Evolutionary conservation across 1,140 invertebrate genomes (phyloP).

Genomic region (Plodia interpunctella): DNA sequence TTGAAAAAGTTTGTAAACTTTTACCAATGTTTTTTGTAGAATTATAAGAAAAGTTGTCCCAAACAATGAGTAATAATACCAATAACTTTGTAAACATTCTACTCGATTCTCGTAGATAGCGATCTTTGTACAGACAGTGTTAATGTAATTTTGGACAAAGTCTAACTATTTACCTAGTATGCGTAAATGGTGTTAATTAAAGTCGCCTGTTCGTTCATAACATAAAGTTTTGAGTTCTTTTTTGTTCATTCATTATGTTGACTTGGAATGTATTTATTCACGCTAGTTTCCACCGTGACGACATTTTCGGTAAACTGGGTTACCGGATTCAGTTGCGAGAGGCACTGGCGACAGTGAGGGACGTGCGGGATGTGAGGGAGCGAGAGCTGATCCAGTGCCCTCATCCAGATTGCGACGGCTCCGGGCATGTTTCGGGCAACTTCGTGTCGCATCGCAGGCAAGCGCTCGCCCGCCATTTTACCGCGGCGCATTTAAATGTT

Average conservation of each 20-base stretch:
- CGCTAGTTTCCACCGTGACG: constrained; percentile 58
- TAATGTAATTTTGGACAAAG: background rate
- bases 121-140: constrained; percentile 16
- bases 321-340: constrained; percentile 77
- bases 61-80: constrained; percentile 28
- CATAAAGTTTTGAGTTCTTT: constrained; percentile 22
- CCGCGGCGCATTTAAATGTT: constrained; percentile 17
- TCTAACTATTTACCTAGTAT: background rate
- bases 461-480: constrained; percentile 48
- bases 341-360: background rate
- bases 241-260: constrained; percentile 30
- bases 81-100: constrained; percentile 41
- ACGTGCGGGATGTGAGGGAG: constrained; percentile 34
- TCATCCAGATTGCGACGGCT: constrained; percentile 93
- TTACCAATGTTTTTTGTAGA: constrained; percentile 20
- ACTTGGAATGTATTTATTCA: constrained; percentile 42
- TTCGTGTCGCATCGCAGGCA: constrained; percentile 87
- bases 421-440: constrained; percentile 91
- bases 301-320: constrained; percentile 86
- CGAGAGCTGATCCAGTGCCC: constrained; percentile 87
- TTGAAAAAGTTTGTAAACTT: constrained; percentile 31
- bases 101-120: constrained; percentile 28
- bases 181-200: constrained; percentile 12
- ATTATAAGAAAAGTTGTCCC: constrained; percentile 26
- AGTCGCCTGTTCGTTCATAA: constrained; percentile 3